A percentile compares a stretch with the other conserved stretches of the same genome.
Evolutionary conservation across 2,797 vertebrate genomes (phyloP).

Genomic region (Ctenopoma kingsleyae): DNA sequence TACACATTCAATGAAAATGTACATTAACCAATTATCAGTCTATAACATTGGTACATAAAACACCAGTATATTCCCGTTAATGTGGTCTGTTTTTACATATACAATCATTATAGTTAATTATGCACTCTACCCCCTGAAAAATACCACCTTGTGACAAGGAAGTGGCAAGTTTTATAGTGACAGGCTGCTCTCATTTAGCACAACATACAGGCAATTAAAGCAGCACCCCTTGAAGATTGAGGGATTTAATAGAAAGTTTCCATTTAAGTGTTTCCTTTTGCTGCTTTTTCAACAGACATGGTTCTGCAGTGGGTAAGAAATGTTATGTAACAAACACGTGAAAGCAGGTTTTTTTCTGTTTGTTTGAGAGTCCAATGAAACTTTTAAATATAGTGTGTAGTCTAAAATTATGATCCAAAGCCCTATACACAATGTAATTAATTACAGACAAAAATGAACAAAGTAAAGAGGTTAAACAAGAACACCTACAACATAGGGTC

Average conservation of each 20-base stretch:
- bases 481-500: neutral
- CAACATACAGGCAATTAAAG: conserved; percentile 10
- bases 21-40: neutral
- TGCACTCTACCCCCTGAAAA: conserved; percentile 2
- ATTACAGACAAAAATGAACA: neutral
- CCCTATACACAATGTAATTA: neutral
- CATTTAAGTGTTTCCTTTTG: conserved; percentile 31
- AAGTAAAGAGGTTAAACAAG: conserved; percentile 6
- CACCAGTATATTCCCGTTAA: neutral
- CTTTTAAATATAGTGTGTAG: neutral
- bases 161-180: conserved; percentile 38
- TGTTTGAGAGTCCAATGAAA: neutral
- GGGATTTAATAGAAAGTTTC: conserved; percentile 41
- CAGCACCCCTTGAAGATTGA: conserved; percentile 13
- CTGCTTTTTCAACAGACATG: conserved; percentile 25
- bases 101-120: neutral
- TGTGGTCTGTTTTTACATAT: neutral
- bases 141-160: conserved; percentile 32
- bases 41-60: neutral
- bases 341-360: neutral
- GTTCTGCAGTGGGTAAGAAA: conserved; percentile 1
- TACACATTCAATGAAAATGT: neutral
- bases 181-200: conserved; percentile 31
- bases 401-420: neutral
- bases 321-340: conserved; percentile 13